Conservation (phyloP, 2,888 invertebrate species). For the Cataglyphis cursor region DNA sequence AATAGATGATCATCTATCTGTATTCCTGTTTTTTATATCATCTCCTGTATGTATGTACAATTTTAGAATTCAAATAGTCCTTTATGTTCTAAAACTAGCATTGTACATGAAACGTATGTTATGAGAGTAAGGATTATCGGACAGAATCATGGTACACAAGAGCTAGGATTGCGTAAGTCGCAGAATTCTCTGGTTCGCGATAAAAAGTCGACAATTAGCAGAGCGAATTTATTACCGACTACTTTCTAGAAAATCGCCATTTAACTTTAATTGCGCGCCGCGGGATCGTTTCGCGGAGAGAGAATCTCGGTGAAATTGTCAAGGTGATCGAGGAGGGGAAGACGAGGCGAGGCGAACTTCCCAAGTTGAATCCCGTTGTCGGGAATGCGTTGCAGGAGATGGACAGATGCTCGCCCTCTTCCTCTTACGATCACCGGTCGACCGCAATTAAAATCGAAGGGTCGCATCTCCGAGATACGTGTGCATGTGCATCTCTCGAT, state of each 20-base stretch:
- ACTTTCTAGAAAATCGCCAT: conserved; percentile 64
- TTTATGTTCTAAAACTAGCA: neutral
- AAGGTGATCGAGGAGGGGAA: conserved; percentile 29
- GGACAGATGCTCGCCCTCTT: neutral
- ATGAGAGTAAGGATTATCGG: conserved; percentile 16
- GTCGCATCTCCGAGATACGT: neutral
- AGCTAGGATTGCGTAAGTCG: conserved; percentile 22
- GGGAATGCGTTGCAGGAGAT: conserved; percentile 25
- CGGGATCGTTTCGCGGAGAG: conserved; percentile 30
- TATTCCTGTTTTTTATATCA: neutral
- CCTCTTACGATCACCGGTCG: conserved; percentile 19
- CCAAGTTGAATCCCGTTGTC: conserved; percentile 56
- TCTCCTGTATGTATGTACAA: neutral
- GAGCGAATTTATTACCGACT: conserved; percentile 51
- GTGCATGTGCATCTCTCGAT: conserved; percentile 5
- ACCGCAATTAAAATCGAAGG: conserved; percentile 48
- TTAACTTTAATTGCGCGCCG: conserved; percentile 51
- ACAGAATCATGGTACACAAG: neutral
- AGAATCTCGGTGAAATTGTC: conserved; percentile 53
- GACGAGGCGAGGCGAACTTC: conserved; percentile 13
- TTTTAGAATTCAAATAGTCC: neutral
- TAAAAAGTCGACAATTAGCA: conserved; percentile 57
- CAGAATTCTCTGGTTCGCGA: neutral
- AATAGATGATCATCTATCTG: neutral
- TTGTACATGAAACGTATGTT: neutral